phyloP scores from a whole-genome alignment of 1,140 invertebrate species.

The Orchesella cincta region DNA sequence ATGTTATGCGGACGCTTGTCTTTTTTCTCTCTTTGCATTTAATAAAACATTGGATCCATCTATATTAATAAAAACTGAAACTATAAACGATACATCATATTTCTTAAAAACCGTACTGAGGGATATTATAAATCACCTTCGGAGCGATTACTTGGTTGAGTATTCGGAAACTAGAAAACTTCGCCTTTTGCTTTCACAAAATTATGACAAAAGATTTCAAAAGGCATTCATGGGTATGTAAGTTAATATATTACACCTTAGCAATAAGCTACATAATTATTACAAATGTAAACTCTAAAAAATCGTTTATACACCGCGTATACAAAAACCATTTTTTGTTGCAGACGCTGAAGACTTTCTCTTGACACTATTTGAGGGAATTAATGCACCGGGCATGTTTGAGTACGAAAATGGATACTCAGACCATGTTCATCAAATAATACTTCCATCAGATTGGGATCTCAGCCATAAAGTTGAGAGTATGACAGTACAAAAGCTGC shows the following conservation, averaged over 20 bases:
- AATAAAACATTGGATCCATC: neutral
- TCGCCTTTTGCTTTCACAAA: neutral
- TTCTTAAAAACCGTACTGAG: neutral
- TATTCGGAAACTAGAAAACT: neutral
- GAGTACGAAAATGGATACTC: neutral
- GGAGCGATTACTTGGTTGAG: neutral
- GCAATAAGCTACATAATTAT: neutral
- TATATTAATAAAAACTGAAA: neutral
- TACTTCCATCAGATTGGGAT: neutral
- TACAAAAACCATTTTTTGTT: too few species aligned
- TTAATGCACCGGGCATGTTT: neutral
- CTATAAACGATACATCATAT: neutral
- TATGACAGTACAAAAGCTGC: neutral
- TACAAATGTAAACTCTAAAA: too few species aligned
- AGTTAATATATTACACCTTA: neutral
- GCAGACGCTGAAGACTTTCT: neutral
- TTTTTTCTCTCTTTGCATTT: neutral
- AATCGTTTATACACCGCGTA: too few species aligned
- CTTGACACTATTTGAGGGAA: neutral
- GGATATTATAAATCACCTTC: neutral
- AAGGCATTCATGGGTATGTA: neutral
- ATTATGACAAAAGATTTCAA: neutral
- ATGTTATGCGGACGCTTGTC: neutral
- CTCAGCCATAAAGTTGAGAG: neutral
- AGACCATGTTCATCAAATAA: neutral